Conservation (phyloP, 2,113 vertebrate species). For the Spea multiplicata region DNA sequence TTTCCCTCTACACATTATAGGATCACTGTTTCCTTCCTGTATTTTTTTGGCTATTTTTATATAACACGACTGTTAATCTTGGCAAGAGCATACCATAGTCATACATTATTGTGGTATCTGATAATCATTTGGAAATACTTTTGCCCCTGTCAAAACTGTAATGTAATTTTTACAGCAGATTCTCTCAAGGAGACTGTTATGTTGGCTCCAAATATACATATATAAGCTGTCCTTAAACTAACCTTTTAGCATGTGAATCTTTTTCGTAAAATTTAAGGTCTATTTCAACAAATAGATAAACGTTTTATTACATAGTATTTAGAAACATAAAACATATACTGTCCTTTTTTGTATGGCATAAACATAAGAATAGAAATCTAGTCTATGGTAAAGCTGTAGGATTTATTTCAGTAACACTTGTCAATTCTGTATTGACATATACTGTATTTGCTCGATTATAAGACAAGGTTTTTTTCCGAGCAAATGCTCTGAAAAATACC, state of each 20-base stretch:
- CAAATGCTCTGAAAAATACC: too few relatives aligned
- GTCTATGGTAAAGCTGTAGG: too few relatives aligned
- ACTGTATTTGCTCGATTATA: too few relatives aligned
- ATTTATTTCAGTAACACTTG: too few relatives aligned
- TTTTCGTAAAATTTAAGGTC: not conserved
- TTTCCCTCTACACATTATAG: too few relatives aligned
- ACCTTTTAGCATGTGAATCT: slow-evolving; percentile 23
- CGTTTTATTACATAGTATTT: not conserved
- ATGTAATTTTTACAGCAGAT: not conserved
- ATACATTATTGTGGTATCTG: slow-evolving; percentile 5
- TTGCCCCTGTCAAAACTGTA: slow-evolving; percentile 7
- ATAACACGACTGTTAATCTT: slow-evolving; percentile 5
- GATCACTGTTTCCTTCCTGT: too few relatives aligned
- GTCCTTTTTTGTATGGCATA: not conserved
- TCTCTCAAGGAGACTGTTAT: slow-evolving; percentile 1
- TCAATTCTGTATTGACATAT: too few relatives aligned
- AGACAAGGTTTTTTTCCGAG: too few relatives aligned
- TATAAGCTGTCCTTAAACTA: slow-evolving; percentile 24
- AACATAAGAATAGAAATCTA: not conserved
- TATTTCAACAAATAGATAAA: slow-evolving; percentile 5
- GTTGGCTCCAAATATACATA: not conserved
- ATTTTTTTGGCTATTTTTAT: too few relatives aligned
- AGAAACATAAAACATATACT: not conserved
- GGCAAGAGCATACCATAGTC: slow-evolving; percentile 1
- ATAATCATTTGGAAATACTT: slow-evolving; percentile 12